Conservation (phyloP, 2,113 vertebrate species). For the Peromyscus leucopus region DNA sequence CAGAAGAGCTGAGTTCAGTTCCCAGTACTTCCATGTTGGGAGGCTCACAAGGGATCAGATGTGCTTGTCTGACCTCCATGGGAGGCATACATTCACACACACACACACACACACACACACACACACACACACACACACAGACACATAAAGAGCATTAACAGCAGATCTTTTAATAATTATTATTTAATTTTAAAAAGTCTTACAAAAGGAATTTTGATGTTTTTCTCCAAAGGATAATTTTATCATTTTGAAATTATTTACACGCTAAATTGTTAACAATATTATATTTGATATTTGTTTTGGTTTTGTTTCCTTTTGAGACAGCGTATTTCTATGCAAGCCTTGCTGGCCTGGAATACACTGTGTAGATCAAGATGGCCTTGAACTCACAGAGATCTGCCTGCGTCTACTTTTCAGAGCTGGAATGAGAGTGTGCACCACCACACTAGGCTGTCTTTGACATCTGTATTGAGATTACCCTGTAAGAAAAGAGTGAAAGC, state of each 20-base stretch:
- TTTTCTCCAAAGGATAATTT: background rate
- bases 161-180: background rate
- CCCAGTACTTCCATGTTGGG: background rate
- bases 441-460: background rate
- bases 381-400: background rate
- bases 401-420: background rate
- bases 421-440: background rate
- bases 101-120: background rate
- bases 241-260: background rate
- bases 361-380: background rate
- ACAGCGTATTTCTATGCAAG: background rate
- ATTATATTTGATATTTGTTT: background rate
- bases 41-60: background rate
- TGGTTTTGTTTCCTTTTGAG: background rate
- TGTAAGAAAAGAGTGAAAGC: background rate
- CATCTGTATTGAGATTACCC: background rate
- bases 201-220: background rate
- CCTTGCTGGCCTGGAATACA: background rate
- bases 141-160: background rate
- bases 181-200: background rate
- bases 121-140: too few relatives aligned
- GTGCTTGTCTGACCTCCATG: background rate
- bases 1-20: background rate
- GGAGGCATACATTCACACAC: background rate
- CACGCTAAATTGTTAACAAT: background rate